A percentile compares a stretch with the other conserved stretches of the same genome.
phyloP scores from a whole-genome alignment of 2,888 invertebrate species.

The Leptopterna dolabrata region DNA sequence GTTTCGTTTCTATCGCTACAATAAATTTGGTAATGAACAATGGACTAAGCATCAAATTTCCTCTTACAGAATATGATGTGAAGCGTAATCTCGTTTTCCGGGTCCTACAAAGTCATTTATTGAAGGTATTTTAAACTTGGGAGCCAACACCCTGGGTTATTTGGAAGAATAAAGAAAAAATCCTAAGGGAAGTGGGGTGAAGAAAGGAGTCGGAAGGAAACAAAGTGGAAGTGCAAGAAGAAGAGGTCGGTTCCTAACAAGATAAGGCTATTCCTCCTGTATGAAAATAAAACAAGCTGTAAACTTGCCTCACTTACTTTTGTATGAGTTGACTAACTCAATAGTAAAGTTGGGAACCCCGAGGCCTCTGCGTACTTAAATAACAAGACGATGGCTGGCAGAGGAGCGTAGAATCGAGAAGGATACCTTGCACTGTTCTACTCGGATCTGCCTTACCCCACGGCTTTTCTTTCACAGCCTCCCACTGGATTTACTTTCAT shows the following conservation, averaged over 20 bases:
- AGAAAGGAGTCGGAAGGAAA: neutral
- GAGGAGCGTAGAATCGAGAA: constrained; percentile 12
- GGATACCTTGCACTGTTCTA: constrained; percentile 7
- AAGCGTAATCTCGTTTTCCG: neutral
- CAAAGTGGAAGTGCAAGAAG: constrained; percentile 7
- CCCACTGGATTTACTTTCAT: constrained; percentile 33
- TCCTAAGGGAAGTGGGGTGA: neutral
- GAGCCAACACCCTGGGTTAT: neutral
- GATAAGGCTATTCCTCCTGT: constrained; percentile 51
- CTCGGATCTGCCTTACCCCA: neutral
- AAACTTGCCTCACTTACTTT: constrained; percentile 54
- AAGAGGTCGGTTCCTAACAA: constrained; percentile 39
- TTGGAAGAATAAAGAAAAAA: neutral
- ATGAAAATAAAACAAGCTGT: constrained; percentile 54
- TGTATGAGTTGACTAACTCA: constrained; percentile 55
- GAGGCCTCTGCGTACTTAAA: constrained; percentile 42
- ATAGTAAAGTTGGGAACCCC: constrained; percentile 50
- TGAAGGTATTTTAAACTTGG: neutral
- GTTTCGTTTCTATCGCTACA: no score
- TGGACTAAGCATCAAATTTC: no score
- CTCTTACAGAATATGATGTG: no score
- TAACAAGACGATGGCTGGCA: constrained; percentile 42
- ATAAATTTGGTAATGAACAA: no score
- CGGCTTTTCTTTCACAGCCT: neutral
- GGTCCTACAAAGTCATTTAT: neutral